Conservation (phyloP, 1,140 invertebrate genomes). For the Homalodisca vitripennis region DNA sequence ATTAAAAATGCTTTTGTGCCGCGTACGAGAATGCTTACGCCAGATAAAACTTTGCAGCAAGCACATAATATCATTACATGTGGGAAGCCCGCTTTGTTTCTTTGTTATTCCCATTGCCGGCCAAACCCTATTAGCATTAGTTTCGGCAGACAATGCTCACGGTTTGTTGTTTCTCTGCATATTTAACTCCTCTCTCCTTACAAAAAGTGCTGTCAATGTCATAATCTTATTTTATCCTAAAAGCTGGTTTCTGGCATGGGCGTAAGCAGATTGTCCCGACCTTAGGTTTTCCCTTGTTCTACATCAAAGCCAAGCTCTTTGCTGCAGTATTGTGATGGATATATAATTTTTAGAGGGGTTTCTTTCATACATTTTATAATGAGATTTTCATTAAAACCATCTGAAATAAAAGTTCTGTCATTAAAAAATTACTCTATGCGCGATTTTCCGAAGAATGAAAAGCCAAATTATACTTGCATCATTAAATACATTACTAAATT, state of each 20-base stretch:
- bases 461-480: no score
- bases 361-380: neutral
- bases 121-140: slow-evolving; percentile 15
- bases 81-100: slow-evolving; percentile 15
- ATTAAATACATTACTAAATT: no score
- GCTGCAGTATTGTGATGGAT: no score
- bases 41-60: slow-evolving; percentile 21
- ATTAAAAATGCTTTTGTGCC: slow-evolving; percentile 25
- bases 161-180: slow-evolving; percentile 8
- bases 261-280: neutral
- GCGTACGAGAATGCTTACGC: slow-evolving; percentile 22
- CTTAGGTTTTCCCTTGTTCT: no score
- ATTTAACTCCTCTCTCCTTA: slow-evolving; percentile 10
- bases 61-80: slow-evolving; percentile 25
- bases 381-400: no score
- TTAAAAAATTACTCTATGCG: no score
- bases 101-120: slow-evolving; percentile 21
- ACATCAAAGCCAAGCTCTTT: no score
- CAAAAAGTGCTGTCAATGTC: neutral
- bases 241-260: neutral
- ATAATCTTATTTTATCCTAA: slow-evolving; percentile 3
- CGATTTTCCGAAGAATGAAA: no score
- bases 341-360: neutral
- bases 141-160: neutral
- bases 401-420: no score